A percentile compares a stretch with the other conserved stretches of the same genome.
Evolutionary conservation across 1,140 invertebrate species (phyloP).

Genomic region (Pogonus chalceus): DNA sequence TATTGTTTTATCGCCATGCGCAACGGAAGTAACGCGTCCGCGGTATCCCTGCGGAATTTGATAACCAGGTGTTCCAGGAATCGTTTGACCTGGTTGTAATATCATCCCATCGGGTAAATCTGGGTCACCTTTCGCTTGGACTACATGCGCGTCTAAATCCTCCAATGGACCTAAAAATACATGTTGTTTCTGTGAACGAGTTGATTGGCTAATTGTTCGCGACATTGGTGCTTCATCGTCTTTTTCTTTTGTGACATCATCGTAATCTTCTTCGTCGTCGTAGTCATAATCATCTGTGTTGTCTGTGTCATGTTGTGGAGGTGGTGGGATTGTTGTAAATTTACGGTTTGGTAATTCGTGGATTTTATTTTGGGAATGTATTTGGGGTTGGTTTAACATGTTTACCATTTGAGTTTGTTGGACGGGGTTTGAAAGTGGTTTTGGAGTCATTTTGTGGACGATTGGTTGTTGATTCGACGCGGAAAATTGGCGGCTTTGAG

Average conservation of each 20-base stretch:
- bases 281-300: constrained; percentile 40
- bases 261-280: constrained; percentile 33
- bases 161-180: constrained; percentile 42
- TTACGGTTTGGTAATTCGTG: neutral
- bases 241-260: constrained; percentile 18
- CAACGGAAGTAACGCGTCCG: constrained; percentile 49
- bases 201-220: constrained; percentile 32
- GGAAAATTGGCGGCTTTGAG: neutral
- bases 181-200: constrained; percentile 39
- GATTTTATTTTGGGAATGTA: neutral
- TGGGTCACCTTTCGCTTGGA: constrained; percentile 35
- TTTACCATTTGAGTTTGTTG: neutral
- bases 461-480: neutral
- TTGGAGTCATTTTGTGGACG: too few relatives aligned
- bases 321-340: constrained; percentile 13
- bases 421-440: neutral
- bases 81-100: constrained; percentile 48
- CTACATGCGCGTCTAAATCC: constrained; percentile 40
- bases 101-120: constrained; percentile 38
- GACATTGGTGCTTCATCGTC: constrained; percentile 15
- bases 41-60: constrained; percentile 56
- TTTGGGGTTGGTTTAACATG: neutral
- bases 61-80: constrained; percentile 51
- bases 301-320: constrained; percentile 20
- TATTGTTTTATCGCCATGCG: constrained; percentile 45